Evolutionary conservation across 2,888 invertebrate species (phyloP).

Genomic region (Entomobrya proxima): DNA sequence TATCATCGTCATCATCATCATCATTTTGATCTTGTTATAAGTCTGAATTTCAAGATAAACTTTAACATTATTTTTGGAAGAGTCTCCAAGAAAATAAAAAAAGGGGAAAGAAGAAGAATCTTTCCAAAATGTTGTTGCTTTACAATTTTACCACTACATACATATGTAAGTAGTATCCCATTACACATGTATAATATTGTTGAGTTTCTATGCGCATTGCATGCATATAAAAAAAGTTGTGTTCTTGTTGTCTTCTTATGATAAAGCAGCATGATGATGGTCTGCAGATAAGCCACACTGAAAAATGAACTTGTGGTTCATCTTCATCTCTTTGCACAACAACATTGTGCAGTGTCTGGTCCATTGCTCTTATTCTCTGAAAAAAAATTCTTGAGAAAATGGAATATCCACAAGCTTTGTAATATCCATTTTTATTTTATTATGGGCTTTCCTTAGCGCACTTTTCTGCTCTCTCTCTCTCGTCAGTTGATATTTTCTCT

Average conservation of each 20-base stretch:
- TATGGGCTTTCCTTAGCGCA: background rate
- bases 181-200: too few relatives aligned
- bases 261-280: background rate
- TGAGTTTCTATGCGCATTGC: background rate
- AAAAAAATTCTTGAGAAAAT: too few relatives aligned
- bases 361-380: background rate
- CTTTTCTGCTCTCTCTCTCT: background rate
- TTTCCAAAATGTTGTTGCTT: constrained; percentile 2
- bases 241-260: background rate
- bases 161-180: too few relatives aligned
- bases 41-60: background rate
- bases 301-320: too few relatives aligned
- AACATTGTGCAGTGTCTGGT: too few relatives aligned
- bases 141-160: too few relatives aligned
- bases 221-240: background rate
- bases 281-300: background rate
- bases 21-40: too few relatives aligned
- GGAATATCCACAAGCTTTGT: too few relatives aligned
- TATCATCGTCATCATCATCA: background rate
- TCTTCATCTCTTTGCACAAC: too few relatives aligned
- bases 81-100: background rate
- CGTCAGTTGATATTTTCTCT: background rate
- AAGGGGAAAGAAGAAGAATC: background rate
- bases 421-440: background rate
- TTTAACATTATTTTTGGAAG: constrained; percentile 15